These are phyloP conservation scores for Dasysyrphus albostriatus DNA, from an alignment of 2,888 invertebrate species.

Conservation along the genomic window DNA sequence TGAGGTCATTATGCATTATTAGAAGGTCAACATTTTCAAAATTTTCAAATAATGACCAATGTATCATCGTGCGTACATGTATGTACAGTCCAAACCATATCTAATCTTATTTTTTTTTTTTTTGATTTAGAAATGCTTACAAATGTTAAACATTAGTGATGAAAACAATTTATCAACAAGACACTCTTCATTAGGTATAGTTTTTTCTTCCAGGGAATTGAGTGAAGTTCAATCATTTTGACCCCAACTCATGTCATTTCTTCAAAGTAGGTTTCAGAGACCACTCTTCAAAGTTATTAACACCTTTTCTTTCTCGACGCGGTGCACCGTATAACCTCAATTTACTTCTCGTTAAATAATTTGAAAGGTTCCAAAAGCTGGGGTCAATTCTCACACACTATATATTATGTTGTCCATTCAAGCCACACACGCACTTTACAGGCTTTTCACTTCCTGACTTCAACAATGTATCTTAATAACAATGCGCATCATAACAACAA, in stretches of 20 bases:
- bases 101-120: too few relatives aligned
- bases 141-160: background rate
- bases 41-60: too few relatives aligned
- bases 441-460: slow-evolving; percentile 63
- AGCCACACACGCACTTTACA: slow-evolving; percentile 53
- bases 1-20: too few relatives aligned
- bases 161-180: slow-evolving; percentile 21
- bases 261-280: slow-evolving; percentile 4
- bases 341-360: slow-evolving; percentile 45
- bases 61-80: too few relatives aligned
- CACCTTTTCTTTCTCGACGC: slow-evolving; percentile 42
- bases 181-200: slow-evolving; percentile 4
- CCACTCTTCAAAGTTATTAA: slow-evolving; percentile 45
- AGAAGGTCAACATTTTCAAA: too few relatives aligned
- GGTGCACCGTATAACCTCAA: slow-evolving; percentile 6
- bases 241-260: background rate
- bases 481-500: slow-evolving; percentile 21
- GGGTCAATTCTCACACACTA: slow-evolving; percentile 62
- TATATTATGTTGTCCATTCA: slow-evolving; percentile 1
- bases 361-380: slow-evolving; percentile 35
- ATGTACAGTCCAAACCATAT: too few relatives aligned
- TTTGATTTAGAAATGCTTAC: background rate
- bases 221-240: slow-evolving; percentile 18
- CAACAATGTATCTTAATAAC: slow-evolving; percentile 49
- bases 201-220: background rate